Base-by-base conservation (phyloP, 2,888 invertebrate species). In the Caenorhabditis plicata region DNA sequence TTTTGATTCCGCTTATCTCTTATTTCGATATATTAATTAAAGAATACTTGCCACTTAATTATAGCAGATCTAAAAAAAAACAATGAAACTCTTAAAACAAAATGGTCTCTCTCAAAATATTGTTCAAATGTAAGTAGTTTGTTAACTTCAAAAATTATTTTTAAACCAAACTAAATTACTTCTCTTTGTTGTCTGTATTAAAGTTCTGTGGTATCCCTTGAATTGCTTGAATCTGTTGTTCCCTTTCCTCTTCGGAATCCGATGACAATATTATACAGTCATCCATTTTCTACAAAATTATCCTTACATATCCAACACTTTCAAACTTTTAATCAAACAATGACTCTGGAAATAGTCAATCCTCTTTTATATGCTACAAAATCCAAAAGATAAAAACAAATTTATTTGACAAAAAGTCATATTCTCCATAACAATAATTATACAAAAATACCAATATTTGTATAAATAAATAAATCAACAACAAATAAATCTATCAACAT, bases 141-240 rank as follows among this genome's bases (percentile, higher is more conserved):
- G n/a, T n/a, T n/a, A n/a, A n/a, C n/a, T n/a, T n/a, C n/a, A n/a
- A n/a, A n/a, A n/a, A n/a, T n/a, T n/a, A n/a, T n/a, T n/a, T n/a
- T n/a, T n/a, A n/a, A n/a, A n/a, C n/a, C n/a, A n/a, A n/a, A n/a
- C n/a, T n/a, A n/a, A n/a, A n/a, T n/a, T 23, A 48, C 54, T 44
- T 32, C 15, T 15, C 35, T 36, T 36, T 45, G 17, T 25, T 40
- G 15, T 51, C 45, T 2, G 45, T 35, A 7, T 38, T 25, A 17
- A 57, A 57, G 39, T 19, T 47, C 5, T 19, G 41, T 13, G 58
- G 58, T 2, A 58, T 36, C 5, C 58, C 58, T 35, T 58, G 48
- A 22, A 58, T 52, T 11, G 51, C 39, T 44, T 43, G 23, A 36
- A 33, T 22, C 15, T 58, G 51, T 3, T 43, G 19, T 25, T 25